Evolutionary conservation across 2,113 vertebrate species (phyloP).

Genomic region (Synchiropus splendidus): DNA sequence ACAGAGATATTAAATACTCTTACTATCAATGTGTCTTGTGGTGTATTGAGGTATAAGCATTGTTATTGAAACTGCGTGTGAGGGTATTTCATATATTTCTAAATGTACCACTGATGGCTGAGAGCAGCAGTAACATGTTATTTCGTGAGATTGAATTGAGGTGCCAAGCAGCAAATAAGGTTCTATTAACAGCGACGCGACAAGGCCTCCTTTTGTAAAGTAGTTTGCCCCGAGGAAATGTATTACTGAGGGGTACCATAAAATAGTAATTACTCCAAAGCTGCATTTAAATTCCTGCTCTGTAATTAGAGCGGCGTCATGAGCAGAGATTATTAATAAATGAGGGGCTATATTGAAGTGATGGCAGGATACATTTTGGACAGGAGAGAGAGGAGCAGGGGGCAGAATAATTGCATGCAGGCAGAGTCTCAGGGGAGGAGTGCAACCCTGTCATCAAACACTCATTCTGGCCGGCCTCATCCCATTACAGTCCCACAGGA

Average conservation of each 20-base stretch:
- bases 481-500: constrained; percentile 61
- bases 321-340: constrained; percentile 14
- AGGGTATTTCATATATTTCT: too few species aligned
- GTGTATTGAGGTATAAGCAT: too few species aligned
- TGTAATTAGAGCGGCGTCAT: constrained; percentile 21
- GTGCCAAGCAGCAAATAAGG: constrained; percentile 3
- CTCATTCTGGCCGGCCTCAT: constrained; percentile 61
- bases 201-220: constrained; percentile 29
- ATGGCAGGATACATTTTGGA: constrained; percentile 2
- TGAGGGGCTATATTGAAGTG: constrained; percentile 8
- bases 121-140: too few species aligned
- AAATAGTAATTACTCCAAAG: constrained; percentile 49
- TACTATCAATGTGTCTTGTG: too few species aligned
- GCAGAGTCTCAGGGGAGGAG: constrained; percentile 47
- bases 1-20: too few species aligned
- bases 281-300: constrained; percentile 13
- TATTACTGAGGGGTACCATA: constrained; percentile 32
- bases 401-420: constrained; percentile 55
- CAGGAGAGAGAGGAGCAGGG: constrained; percentile 26
- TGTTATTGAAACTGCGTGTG: too few species aligned
- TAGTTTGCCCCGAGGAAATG: constrained; percentile 24
- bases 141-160: constrained; percentile 24
- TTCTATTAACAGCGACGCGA: constrained; percentile 12
- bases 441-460: constrained; percentile 65
- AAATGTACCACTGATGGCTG: too few species aligned